Conservation (phyloP, 2,888 invertebrate genomes). For the Congeria kusceri region DNA sequence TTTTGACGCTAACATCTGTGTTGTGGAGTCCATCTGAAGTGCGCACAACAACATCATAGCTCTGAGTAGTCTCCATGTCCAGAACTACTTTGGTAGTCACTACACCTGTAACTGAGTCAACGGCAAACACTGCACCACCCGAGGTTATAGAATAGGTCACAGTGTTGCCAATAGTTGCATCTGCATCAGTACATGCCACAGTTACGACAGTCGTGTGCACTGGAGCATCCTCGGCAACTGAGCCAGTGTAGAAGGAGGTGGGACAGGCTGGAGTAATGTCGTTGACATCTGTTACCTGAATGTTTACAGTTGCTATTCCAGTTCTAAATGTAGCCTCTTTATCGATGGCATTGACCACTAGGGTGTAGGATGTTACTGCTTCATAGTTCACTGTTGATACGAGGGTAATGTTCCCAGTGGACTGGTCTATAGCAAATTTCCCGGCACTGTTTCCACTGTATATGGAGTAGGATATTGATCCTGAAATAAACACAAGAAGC, state of each 20-base stretch:
- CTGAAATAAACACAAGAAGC: constrained; percentile 1
- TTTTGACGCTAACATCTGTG: constrained; percentile 91
- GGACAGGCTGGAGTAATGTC: constrained; percentile 71
- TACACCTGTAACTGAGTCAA: constrained; percentile 59
- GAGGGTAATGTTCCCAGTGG: constrained; percentile 47
- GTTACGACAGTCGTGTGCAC: constrained; percentile 57
- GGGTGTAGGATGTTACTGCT: constrained; percentile 60
- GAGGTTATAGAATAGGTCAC: constrained; percentile 60
- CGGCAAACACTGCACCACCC: constrained; percentile 58
- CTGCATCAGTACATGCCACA: constrained; percentile 69
- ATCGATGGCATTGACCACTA: constrained; percentile 72
- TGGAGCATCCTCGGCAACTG: constrained; percentile 67
- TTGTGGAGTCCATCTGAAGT: constrained; percentile 89
- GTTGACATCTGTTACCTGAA: constrained; percentile 74
- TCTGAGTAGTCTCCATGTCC: constrained; percentile 69
- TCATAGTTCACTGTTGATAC: constrained; percentile 73
- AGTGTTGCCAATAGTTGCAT: constrained; percentile 55
- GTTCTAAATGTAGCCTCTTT: constrained; percentile 62
- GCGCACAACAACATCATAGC: constrained; percentile 64
- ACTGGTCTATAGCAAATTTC: constrained; percentile 54
- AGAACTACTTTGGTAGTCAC: constrained; percentile 60
- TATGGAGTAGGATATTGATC: constrained; percentile 39
- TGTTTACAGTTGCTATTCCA: constrained; percentile 59
- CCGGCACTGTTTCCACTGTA: constrained; percentile 65
- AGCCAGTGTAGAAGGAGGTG: constrained; percentile 41